Evolutionary conservation across 2,888 invertebrate species (phyloP).

Genomic region (Chrysolina oricalcia): DNA sequence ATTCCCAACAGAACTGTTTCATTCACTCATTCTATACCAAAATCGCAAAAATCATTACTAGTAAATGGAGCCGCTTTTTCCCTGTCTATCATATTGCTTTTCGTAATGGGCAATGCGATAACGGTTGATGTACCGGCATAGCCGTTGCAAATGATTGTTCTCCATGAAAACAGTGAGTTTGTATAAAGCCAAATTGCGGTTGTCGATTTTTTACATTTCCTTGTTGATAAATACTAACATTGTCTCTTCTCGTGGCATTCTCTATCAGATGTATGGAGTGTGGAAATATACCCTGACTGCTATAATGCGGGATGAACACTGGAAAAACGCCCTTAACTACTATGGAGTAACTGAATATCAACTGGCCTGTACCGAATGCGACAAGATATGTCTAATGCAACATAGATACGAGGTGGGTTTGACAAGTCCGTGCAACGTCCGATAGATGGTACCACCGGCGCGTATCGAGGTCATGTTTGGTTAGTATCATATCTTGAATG

Average conservation of each 20-base stretch:
- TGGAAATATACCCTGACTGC: background rate
- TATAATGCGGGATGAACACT: too few relatives aligned
- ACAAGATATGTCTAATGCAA: too few relatives aligned
- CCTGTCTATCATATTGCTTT: background rate
- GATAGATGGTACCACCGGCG: too few relatives aligned
- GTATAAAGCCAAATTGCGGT: background rate
- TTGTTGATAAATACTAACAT: background rate
- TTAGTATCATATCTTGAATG: too few relatives aligned
- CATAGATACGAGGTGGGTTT: too few relatives aligned
- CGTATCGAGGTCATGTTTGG: too few relatives aligned
- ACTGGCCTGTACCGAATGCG: too few relatives aligned
- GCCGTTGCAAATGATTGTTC: slow-evolving; percentile 4
- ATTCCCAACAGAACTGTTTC: background rate
- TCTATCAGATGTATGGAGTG: background rate
- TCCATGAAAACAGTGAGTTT: background rate
- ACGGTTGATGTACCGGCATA: background rate
- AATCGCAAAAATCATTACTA: background rate
- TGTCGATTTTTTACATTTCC: background rate
- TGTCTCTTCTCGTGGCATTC: background rate
- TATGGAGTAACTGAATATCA: too few relatives aligned
- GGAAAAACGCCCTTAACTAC: too few relatives aligned
- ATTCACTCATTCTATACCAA: background rate
- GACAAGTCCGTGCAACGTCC: too few relatives aligned
- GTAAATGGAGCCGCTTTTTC: background rate
- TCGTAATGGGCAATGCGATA: background rate